Percentiles rank a stretch among this genome's conserved stretches.
These are phyloP conservation scores for Leptatherina wallacei DNA, from an alignment of 2,797 vertebrate genomes.

Conservation along the genomic window DNA sequence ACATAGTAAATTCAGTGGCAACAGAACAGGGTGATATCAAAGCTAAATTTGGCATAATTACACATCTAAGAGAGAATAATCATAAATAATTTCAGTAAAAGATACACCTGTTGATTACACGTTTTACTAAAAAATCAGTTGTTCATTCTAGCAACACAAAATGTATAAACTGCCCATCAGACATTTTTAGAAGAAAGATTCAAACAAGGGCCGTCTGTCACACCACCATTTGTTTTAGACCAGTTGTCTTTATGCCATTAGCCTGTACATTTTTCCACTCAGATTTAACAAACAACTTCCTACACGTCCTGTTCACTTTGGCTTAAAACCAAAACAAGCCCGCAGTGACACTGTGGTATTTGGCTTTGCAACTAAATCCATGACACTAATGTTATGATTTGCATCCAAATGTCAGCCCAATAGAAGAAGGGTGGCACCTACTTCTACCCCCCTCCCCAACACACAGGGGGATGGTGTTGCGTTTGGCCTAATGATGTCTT, in stretches of 20 bases:
- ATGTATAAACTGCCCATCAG: neutral
- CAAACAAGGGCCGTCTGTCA: neutral
- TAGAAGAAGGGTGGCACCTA: neutral
- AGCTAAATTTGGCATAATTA: neutral
- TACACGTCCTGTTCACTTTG: neutral
- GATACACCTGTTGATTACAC: neutral
- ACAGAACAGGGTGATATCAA: neutral
- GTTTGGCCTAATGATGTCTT: neutral
- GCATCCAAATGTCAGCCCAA: neutral
- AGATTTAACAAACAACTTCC: too few relatives aligned
- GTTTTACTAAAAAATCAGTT: neutral
- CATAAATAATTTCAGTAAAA: neutral
- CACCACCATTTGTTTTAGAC: neutral
- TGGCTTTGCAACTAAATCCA: neutral
- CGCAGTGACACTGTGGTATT: neutral
- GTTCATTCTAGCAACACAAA: neutral
- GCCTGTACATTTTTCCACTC: too few relatives aligned
- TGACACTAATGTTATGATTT: neutral
- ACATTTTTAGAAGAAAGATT: neutral
- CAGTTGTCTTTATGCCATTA: neutral
- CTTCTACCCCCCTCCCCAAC: too few relatives aligned
- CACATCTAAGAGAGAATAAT: neutral
- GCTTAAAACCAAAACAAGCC: neutral
- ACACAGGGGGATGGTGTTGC: neutral
- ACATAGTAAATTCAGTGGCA: slow-evolving; percentile 11